Evolutionary conservation across 2,797 vertebrate species (phyloP).

Genomic region (Sebastes baramenuke): DNA sequence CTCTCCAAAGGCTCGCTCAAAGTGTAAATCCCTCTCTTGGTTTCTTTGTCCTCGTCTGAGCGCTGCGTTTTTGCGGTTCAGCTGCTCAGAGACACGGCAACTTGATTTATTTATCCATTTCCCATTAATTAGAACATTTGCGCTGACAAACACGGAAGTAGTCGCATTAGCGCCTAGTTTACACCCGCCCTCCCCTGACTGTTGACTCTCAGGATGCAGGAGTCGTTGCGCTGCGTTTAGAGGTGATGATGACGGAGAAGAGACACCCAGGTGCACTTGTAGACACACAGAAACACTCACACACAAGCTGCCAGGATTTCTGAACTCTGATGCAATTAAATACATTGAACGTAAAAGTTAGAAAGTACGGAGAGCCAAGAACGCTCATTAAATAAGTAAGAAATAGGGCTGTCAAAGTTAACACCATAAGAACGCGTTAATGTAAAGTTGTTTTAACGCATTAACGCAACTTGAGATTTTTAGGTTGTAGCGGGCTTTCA

Average conservation of each 20-base stretch:
- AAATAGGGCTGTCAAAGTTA: too few relatives aligned
- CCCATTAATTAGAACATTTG: slow-evolving; percentile 79
- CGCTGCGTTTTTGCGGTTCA: slow-evolving; percentile 58
- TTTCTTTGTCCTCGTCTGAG: slow-evolving; percentile 53
- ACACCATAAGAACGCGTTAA: too few relatives aligned
- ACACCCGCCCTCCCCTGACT: slow-evolving; percentile 70
- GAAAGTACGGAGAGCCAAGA: background rate
- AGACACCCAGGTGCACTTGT: slow-evolving; percentile 51
- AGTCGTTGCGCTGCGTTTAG: slow-evolving; percentile 1
- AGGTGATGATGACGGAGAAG: slow-evolving; percentile 11
- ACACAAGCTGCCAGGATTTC: slow-evolving; percentile 29
- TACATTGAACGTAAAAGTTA: slow-evolving; percentile 24
- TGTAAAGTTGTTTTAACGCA: too few relatives aligned
- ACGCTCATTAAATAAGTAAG: background rate
- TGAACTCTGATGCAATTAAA: slow-evolving; percentile 35
- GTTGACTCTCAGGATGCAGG: slow-evolving; percentile 23
- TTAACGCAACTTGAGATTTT: too few relatives aligned
- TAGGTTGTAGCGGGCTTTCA: too few relatives aligned
- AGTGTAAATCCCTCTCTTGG: slow-evolving; percentile 60
- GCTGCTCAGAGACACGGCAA: slow-evolving; percentile 64
- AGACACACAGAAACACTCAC: slow-evolving; percentile 28
- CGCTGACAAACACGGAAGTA: slow-evolving; percentile 72
- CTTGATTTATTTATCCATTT: slow-evolving; percentile 79
- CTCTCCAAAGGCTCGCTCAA: slow-evolving; percentile 36
- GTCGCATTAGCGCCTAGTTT: slow-evolving; percentile 78